Conservation (phyloP, 2,113 vertebrate genomes). For the Raphicerus campestris region DNA sequence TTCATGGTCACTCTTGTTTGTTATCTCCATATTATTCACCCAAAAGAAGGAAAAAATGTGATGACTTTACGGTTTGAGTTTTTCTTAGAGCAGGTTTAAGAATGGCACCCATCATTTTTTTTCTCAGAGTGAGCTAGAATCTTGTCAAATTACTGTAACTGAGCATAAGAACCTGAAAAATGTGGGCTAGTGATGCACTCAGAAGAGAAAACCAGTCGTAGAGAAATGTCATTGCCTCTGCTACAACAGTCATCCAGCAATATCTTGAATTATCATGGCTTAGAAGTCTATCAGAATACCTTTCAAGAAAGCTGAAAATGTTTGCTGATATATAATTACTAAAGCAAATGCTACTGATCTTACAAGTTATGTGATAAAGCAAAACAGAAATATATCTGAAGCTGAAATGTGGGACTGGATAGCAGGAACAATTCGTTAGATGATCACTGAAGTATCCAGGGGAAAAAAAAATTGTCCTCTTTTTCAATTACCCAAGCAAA, state of each 20-base stretch:
- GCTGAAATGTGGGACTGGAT: background rate
- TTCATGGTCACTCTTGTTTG: background rate
- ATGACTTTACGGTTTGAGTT: background rate
- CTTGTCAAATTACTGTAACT: background rate
- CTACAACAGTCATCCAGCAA: background rate
- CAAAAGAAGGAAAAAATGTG: background rate
- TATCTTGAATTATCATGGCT: background rate
- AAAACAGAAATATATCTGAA: background rate
- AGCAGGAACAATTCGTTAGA: background rate
- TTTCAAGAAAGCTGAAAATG: background rate
- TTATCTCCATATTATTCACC: background rate
- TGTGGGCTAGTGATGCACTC: background rate
- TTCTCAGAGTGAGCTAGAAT: background rate
- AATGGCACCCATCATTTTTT: background rate
- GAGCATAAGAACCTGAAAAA: background rate
- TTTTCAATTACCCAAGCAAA: background rate
- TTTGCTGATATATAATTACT: background rate
- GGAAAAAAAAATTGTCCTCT: background rate
- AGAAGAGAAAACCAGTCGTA: background rate
- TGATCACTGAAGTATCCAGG: background rate
- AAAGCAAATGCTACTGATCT: background rate
- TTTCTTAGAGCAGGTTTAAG: background rate
- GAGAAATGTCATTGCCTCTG: background rate
- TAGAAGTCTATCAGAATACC: background rate
- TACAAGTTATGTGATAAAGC: background rate